Evolutionary conservation across 2,797 vertebrate species (phyloP), one percentile per base, ranked within the genome.

Genomic region (Clarias fuscus): DNA sequence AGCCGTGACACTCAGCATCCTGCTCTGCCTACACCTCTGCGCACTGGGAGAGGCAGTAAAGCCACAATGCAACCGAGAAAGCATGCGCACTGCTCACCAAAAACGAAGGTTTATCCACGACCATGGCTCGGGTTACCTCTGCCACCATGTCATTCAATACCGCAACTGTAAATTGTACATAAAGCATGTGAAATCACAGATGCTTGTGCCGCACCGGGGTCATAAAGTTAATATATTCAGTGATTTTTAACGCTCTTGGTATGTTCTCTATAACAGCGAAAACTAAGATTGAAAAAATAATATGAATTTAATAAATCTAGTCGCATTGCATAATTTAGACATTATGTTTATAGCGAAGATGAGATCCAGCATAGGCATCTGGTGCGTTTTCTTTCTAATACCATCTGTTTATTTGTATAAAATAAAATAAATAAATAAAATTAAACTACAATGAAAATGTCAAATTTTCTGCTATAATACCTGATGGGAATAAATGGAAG

Each of bases 111-210:
- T 97, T 96, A 97, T 93, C 94, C 95, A n/a, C 94, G 90, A 93
- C 86, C 88, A 90, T 90, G 94, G 96, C 95, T 98, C 95, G 91
- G 87, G 96, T 97, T 98, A 96, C 98, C 94, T 92, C 94, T 90
- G 91, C 92, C 95, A 91, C 87, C 92, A 93, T 93, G 97, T 96
- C 96, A 96, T 94, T 94, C 90, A 93, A 97, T 95, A 96, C 96
- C 90, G 93, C 95, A 94, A 95, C 95, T 95, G 95, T 93, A 94
- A 93, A 97, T 96, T 95, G 92, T 93, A 96, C 95, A 94, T 95
- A 95, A 96, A 96, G 95, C 92, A 95, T 95, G 93, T 93, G 95
- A 96, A 97, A 97, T 97, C 95, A 94, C 96, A 96, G 96, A 95
- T 96, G 89, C 96, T 96, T 95, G 96, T 95, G 96, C 95, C 93